Evolutionary conservation across 2,888 invertebrate species (phyloP).

Genomic region (Chaitophorus viminalis): DNA sequence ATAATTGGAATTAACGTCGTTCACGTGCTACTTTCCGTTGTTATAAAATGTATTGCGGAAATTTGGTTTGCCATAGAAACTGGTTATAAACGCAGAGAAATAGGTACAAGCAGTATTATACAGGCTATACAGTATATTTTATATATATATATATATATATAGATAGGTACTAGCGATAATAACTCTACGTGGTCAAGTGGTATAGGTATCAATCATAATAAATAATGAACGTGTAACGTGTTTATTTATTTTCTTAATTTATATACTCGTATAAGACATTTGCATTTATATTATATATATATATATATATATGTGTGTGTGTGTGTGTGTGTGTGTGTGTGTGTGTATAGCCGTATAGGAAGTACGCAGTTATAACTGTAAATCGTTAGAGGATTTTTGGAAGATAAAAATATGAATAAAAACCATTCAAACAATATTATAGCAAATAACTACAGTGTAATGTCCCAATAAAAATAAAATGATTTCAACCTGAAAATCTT

Average conservation of each 20-base stretch:
- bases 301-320: too few relatives aligned
- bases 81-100: slow-evolving; percentile 2
- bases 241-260: background rate
- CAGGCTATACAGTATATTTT: too few relatives aligned
- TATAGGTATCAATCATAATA: background rate
- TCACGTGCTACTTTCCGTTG: slow-evolving; percentile 32
- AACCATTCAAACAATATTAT: too few relatives aligned
- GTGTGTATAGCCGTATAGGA: too few relatives aligned
- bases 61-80: background rate
- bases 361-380: background rate
- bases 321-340: too few relatives aligned
- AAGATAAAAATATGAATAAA: too few relatives aligned
- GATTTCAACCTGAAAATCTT: background rate
- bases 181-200: background rate
- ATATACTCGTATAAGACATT: background rate
- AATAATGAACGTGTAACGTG: background rate
- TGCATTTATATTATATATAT: background rate
- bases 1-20: slow-evolving; percentile 12
- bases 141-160: too few relatives aligned
- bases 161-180: too few relatives aligned
- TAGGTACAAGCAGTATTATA: background rate
- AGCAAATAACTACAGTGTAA: too few relatives aligned
- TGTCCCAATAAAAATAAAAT: background rate
- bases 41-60: background rate
- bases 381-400: background rate